phyloP scores from a whole-genome alignment of 2,888 invertebrate genomes.

The Bimastos eiseni region DNA sequence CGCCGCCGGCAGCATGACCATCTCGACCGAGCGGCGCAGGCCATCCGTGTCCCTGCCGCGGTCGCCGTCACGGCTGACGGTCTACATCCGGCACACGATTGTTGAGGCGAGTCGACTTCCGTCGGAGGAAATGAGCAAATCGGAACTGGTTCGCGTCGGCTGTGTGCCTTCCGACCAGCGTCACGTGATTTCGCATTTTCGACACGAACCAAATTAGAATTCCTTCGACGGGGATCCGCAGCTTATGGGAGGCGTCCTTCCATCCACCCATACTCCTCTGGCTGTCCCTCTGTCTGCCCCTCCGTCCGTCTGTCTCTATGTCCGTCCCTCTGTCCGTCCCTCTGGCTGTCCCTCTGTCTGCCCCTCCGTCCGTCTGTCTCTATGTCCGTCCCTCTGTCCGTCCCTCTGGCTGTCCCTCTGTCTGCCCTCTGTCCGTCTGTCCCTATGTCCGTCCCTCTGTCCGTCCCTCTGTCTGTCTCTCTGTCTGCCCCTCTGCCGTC shows the following conservation, averaged over 20 bases:
- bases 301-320: too few relatives aligned
- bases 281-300: too few relatives aligned
- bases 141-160: conserved; percentile 20
- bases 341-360: too few relatives aligned
- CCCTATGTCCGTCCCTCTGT: too few relatives aligned
- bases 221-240: neutral
- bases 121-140: conserved; percentile 27
- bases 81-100: conserved; percentile 23
- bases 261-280: neutral
- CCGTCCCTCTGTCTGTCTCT: too few relatives aligned
- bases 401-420: too few relatives aligned
- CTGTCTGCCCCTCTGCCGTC: too few relatives aligned
- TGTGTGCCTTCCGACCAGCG: neutral
- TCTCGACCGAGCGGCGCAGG: neutral
- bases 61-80: neutral
- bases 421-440: neutral
- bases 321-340: neutral
- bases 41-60: neutral
- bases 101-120: conserved; percentile 23
- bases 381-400: too few relatives aligned
- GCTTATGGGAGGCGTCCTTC: neutral
- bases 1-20: neutral
- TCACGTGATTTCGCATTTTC: conserved; percentile 22
- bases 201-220: conserved; percentile 15
- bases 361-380: too few relatives aligned